A percentile compares a stretch with the other conserved stretches of the same genome.
These are phyloP conservation scores for Hyles vespertilio DNA, from an alignment of 1,140 invertebrate genomes.

Conservation along the genomic window DNA sequence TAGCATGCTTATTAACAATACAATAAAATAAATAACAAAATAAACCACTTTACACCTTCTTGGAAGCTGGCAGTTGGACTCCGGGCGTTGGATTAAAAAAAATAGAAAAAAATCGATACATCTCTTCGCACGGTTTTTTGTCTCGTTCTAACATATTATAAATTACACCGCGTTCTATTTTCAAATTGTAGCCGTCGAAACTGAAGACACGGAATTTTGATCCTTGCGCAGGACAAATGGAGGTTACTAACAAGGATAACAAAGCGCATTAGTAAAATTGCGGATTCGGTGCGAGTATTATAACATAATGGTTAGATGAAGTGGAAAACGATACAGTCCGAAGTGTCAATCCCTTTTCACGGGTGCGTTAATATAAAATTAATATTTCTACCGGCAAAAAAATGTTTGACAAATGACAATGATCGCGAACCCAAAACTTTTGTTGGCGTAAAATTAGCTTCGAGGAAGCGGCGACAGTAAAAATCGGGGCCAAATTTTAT, in stretches of 20 bases:
- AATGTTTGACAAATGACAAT: conserved; percentile 30
- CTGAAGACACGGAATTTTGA: conserved; percentile 15
- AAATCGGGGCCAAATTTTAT: conserved; percentile 33
- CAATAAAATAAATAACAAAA: conserved; percentile 75
- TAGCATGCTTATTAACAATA: conserved; percentile 74
- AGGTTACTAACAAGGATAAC: too few relatives aligned
- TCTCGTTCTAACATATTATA: conserved; percentile 35
- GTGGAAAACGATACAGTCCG: conserved; percentile 68
- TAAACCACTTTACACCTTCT: conserved; percentile 74
- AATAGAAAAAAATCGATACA: conserved; percentile 37
- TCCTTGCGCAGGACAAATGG: conserved; percentile 13
- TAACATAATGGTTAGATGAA: conserved; percentile 64
- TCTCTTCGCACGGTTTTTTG: conserved; percentile 33
- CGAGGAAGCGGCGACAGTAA: conserved; percentile 1
- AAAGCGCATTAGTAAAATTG: not conserved
- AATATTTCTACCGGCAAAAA: conserved; percentile 52
- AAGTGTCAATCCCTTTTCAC: conserved; percentile 70
- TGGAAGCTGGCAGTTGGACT: conserved; percentile 64
- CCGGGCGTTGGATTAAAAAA: conserved; percentile 35
- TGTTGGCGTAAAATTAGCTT: conserved; percentile 7
- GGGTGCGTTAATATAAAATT: conserved; percentile 66
- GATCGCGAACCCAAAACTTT: conserved; percentile 20
- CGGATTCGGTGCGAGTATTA: conserved; percentile 27
- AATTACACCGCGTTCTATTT: conserved; percentile 17
- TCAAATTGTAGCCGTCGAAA: not conserved